These are phyloP conservation scores for Carlito syrichta DNA, from an alignment of 2,113 vertebrate species.

Conservation along the genomic window DNA sequence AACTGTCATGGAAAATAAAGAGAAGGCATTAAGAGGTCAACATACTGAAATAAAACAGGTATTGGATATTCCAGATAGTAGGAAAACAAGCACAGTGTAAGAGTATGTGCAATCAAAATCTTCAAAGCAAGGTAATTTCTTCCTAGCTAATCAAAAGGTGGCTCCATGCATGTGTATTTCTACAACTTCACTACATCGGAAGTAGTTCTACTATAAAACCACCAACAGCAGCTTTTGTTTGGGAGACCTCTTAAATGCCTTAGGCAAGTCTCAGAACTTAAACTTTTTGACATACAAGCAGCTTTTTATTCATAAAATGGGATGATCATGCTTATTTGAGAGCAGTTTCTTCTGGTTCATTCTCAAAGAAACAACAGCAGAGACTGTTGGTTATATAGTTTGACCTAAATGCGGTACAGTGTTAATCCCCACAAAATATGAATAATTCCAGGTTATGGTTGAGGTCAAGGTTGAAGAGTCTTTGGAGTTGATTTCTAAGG, in stretches of 20 bases:
- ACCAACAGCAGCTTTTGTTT: background rate
- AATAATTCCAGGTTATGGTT: background rate
- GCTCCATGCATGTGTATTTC: background rate
- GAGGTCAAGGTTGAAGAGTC: background rate
- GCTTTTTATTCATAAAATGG: slow-evolving; percentile 44
- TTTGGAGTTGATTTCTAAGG: background rate
- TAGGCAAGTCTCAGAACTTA: slow-evolving; percentile 19
- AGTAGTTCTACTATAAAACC: slow-evolving; percentile 4
- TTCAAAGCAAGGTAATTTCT: background rate
- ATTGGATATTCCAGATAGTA: background rate
- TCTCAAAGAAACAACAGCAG: slow-evolving; percentile 49
- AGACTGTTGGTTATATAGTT: background rate
- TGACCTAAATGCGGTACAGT: background rate
- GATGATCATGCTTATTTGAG: slow-evolving; percentile 26
- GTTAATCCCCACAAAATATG: background rate
- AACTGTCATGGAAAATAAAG: slow-evolving; percentile 28
- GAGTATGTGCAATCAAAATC: background rate
- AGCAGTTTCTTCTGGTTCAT: slow-evolving; percentile 10
- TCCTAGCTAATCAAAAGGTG: background rate
- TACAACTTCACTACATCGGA: background rate
- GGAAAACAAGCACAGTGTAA: background rate
- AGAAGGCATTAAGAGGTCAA: slow-evolving; percentile 58
- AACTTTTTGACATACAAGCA: slow-evolving; percentile 32
- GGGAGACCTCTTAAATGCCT: slow-evolving; percentile 39
- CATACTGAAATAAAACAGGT: background rate